A percentile compares a stretch with the other conserved stretches of the same genome.
Evolutionary conservation across 2,113 vertebrate genomes (phyloP).

Genomic region (Elanoides forficatus): DNA sequence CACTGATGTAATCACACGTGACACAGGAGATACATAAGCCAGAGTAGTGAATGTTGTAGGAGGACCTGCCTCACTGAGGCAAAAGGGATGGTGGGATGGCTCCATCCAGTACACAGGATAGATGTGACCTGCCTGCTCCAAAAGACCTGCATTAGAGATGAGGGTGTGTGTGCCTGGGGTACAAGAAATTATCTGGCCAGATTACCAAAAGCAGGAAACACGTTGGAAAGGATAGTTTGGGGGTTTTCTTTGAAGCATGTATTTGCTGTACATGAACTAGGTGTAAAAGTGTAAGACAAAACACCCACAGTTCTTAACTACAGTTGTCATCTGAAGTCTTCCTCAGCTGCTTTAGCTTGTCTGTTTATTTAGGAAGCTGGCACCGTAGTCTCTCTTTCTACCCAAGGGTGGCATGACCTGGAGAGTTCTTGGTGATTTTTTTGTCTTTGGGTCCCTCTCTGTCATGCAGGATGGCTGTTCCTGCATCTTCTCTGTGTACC

Average conservation of each 20-base stretch:
- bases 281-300: background rate
- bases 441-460: background rate
- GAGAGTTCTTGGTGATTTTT: background rate
- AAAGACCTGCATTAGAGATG: background rate
- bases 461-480: background rate
- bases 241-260: background rate
- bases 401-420: background rate
- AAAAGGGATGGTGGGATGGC: background rate
- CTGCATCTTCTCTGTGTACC: background rate
- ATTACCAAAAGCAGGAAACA: background rate
- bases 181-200: background rate
- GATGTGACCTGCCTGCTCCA: background rate
- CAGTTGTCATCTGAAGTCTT: background rate
- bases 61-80: background rate
- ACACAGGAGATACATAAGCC: fast-evolving
- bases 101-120: background rate
- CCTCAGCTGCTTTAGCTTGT: background rate
- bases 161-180: background rate
- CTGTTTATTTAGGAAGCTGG: background rate
- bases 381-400: background rate
- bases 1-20: background rate
- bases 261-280: background rate
- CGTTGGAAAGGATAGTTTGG: background rate
- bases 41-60: background rate
- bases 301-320: background rate